Percentiles rank a stretch among this genome's conserved stretches.
phyloP scores from a whole-genome alignment of 1,140 invertebrate species.

The Argopecten irradians region DNA sequence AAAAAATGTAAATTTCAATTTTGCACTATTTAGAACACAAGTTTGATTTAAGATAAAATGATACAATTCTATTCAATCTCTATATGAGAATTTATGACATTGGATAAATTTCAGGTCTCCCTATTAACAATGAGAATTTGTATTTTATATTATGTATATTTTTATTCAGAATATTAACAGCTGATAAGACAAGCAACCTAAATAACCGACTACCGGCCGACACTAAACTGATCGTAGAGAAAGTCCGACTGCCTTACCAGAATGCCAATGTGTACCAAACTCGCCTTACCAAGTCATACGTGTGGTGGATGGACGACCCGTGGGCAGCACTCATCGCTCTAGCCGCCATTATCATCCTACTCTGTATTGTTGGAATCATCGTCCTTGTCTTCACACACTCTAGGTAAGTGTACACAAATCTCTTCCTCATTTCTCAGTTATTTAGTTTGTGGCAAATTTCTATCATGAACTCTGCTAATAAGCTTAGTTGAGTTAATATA shows the following conservation, averaged over 20 bases:
- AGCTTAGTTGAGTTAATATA: not conserved
- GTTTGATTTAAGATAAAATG: no score
- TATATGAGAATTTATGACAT: not conserved
- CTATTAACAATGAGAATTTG: not conserved
- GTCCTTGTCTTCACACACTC: slow-evolving; percentile 96
- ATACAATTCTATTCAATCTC: no score
- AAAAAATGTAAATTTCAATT: no score
- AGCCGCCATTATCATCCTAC: slow-evolving; percentile 89
- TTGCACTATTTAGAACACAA: no score
- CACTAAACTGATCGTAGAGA: slow-evolving; percentile 21
- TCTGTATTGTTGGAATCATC: slow-evolving; percentile 91
- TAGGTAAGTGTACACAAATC: slow-evolving; percentile 86
- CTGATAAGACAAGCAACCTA: not conserved
- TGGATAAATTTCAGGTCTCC: not conserved
- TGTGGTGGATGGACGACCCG: slow-evolving; percentile 82
- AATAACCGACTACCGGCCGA: not conserved
- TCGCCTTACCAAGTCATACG: slow-evolving; percentile 63
- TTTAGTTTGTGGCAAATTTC: not conserved
- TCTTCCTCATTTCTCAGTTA: not conserved
- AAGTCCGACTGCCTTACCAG: slow-evolving; percentile 47
- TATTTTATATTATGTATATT: not conserved
- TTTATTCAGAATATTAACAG: slow-evolving; percentile 4
- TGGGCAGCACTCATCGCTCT: slow-evolving; percentile 91
- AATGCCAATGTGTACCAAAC: slow-evolving; percentile 28
- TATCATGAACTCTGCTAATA: not conserved